Percentiles rank a stretch among this genome's conserved stretches.
These are phyloP conservation scores for Antedon mediterranea DNA, from an alignment of 53 echinoderm and acorn worm genomes.

Conservation along the genomic window DNA sequence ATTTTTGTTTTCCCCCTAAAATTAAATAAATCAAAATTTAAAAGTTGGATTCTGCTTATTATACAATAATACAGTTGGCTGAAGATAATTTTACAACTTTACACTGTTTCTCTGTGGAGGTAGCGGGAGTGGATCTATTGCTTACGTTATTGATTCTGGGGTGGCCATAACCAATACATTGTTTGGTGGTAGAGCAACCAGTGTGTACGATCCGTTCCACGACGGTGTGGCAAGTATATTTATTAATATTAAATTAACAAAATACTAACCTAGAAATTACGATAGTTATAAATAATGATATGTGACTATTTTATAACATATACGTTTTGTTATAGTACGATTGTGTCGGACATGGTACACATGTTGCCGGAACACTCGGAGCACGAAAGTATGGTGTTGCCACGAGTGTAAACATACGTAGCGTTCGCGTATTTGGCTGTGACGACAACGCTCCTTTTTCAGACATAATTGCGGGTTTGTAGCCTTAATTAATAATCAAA, in stretches of 20 bases:
- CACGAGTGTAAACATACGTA: slow-evolving; percentile 40
- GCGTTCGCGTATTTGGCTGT: slow-evolving; percentile 51
- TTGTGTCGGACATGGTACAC: slow-evolving; percentile 73
- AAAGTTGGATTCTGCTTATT: too few relatives aligned
- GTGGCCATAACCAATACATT: slow-evolving; percentile 46
- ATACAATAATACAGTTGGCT: too few relatives aligned
- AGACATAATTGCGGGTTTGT: slow-evolving; percentile 36
- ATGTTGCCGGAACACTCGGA: slow-evolving; percentile 66
- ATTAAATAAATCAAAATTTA: too few relatives aligned
- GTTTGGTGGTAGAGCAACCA: slow-evolving; percentile 33
- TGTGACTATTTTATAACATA: too few relatives aligned
- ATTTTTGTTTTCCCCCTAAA: too few relatives aligned
- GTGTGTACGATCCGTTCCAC: slow-evolving; percentile 14
- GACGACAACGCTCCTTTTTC: slow-evolving; percentile 21
- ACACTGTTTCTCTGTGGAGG: slow-evolving; percentile 25
- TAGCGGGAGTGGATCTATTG: slow-evolving; percentile 45
- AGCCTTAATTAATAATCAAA: too few relatives aligned
- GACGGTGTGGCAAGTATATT: too few relatives aligned
- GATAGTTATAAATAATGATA: too few relatives aligned
- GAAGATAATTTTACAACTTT: too few relatives aligned
- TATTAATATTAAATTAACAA: too few relatives aligned
- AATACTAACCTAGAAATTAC: too few relatives aligned
- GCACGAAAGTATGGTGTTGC: slow-evolving; percentile 64
- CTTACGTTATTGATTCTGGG: slow-evolving; percentile 81
- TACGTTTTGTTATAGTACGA: slow-evolving; percentile 13